These are phyloP conservation scores for Scaptomyza pallida DNA, from an alignment of 1,140 invertebrate species.

Conservation along the genomic window DNA sequence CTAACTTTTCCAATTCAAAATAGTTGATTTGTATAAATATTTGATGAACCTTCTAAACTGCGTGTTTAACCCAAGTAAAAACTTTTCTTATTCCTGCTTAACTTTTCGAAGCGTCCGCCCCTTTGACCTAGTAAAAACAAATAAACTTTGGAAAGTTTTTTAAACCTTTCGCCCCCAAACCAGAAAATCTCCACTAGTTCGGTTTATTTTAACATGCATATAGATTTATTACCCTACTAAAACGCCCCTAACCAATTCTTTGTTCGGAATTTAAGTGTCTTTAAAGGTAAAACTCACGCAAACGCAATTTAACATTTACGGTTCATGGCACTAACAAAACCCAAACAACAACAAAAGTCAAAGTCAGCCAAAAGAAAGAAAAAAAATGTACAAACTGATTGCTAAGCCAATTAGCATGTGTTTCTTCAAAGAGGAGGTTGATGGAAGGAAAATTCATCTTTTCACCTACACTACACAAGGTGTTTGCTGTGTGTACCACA, in stretches of 20 bases:
- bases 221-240: conserved; percentile 28
- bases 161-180: background rate
- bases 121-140: too few relatives aligned
- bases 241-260: conserved; percentile 8
- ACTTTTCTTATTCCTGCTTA: too few relatives aligned
- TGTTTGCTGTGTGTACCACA: conserved; percentile 52
- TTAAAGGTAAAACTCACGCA: conserved; percentile 60
- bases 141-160: background rate
- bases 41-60: too few relatives aligned
- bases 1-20: too few relatives aligned
- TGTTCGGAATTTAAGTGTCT: conserved; percentile 7
- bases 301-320: conserved; percentile 75
- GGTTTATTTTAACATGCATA: conserved; percentile 10
- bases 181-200: background rate
- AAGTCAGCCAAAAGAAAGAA: conserved; percentile 46
- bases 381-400: conserved; percentile 46
- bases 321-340: conserved; percentile 58
- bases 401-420: conserved; percentile 76
- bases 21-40: too few relatives aligned
- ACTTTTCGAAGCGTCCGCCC: too few relatives aligned
- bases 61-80: too few relatives aligned
- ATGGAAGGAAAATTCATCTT: conserved; percentile 17
- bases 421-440: conserved; percentile 45
- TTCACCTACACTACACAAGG: conserved; percentile 35
- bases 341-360: conserved; percentile 29